A percentile compares a stretch with the other conserved stretches of the same genome.
phyloP scores from a whole-genome alignment of 2,888 invertebrate species.

The Diarsia dahlii region DNA sequence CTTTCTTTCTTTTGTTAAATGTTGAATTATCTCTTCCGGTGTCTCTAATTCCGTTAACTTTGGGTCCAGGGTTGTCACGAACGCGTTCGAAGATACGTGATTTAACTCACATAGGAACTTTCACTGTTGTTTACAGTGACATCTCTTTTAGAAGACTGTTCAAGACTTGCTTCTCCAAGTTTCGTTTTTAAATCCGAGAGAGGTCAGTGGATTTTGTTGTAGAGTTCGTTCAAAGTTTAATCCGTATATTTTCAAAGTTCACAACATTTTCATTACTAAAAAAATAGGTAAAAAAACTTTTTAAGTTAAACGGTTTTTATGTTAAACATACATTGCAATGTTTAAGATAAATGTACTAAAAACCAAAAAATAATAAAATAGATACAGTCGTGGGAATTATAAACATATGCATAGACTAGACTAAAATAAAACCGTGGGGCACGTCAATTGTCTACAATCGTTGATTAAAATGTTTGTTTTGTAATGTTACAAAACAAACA shows the following conservation, averaged over 20 bases:
- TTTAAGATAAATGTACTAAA: too few species aligned
- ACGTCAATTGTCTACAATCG: too few species aligned
- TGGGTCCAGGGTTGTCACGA: slow-evolving; percentile 50
- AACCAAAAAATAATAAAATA: too few species aligned
- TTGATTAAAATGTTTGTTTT: too few species aligned
- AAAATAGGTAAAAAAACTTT: too few species aligned
- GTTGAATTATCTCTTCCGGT: slow-evolving; percentile 57
- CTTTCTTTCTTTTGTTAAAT: too few species aligned
- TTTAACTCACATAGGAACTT: slow-evolving; percentile 67
- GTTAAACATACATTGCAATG: too few species aligned
- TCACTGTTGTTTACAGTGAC: slow-evolving; percentile 58
- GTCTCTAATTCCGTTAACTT: slow-evolving; percentile 52
- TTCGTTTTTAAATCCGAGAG: slow-evolving; percentile 23
- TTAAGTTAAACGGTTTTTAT: too few species aligned
- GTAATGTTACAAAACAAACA: too few species aligned
- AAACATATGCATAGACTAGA: too few species aligned
- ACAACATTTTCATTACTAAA: not conserved
- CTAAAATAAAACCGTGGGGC: too few species aligned
- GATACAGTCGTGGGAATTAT: too few species aligned
- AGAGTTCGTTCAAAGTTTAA: slow-evolving; percentile 2
- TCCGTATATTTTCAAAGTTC: not conserved
- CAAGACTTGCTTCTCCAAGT: slow-evolving; percentile 18
- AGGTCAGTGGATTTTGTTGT: slow-evolving; percentile 15
- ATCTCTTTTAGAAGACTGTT: slow-evolving; percentile 43
- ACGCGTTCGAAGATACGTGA: slow-evolving; percentile 50